Evolutionary conservation across 1,140 invertebrate species (phyloP), one percentile per base, ranked within the genome.

Genomic region (Ctenoplectra terminalis): DNA sequence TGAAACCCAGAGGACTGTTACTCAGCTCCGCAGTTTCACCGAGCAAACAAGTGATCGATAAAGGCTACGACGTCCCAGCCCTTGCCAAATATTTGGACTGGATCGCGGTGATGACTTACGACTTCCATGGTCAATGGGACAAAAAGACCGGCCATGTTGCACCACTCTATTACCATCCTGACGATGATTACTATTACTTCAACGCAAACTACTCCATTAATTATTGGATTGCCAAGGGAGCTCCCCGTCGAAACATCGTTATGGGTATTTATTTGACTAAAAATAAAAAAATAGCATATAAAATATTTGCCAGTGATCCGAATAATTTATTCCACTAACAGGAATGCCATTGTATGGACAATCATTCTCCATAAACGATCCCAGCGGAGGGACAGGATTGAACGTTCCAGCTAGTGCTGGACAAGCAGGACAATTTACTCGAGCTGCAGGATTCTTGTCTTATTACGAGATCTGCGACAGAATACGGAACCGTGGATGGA

Each of bases 381-480:
- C 91, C 0, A 89, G 73, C 15, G 84, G 70, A 15, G 89, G 89
- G 2, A 91, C 79, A 1, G 96, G 95, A 0, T 90, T 98, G 2
- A 97, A 97, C 89, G 95, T 96, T 0, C 96, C 96, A 31, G 97
- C 97, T 0, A 95, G 96, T 37, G 95, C 96, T 15, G 97, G 98
- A 2, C 94, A 96, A 82, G 96, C 96, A 15, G 98, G 98, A 11
- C 96, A 97, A 92, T 97, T 96, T 82, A 98, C 98, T 0, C 94
- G 95, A 90, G 96, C 97, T 63, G 96, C 96, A 26, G 98, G 98
- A 37, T 98, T 98, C 90, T 94, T 98, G 31, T 95, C 98, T 3
- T 99, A 98, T 87, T 98, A 98, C 90, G 98, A 99, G 95, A 98
- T 98, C 85, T 98, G 97, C 89, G 95, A 97, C 75, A 95, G 96